Conservation (phyloP, 2,113 vertebrate species). For the Bettongia penicillata region DNA sequence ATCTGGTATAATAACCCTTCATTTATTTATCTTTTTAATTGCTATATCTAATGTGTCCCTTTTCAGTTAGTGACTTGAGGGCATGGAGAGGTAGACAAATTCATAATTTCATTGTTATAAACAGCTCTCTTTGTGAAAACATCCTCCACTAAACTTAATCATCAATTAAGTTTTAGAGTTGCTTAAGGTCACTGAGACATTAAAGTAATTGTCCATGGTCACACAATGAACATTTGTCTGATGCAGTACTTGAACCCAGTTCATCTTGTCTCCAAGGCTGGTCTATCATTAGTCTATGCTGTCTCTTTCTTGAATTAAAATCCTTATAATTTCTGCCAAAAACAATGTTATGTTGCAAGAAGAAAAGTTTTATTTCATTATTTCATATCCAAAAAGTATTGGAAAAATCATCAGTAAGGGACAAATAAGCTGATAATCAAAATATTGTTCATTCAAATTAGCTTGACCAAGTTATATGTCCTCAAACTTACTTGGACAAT, state of each 20-base stretch:
- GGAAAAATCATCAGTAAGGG: neutral
- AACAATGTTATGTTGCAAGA: neutral
- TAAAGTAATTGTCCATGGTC: neutral
- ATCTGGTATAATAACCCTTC: neutral
- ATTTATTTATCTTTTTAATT: neutral
- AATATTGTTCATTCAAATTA: slow-evolving; percentile 31
- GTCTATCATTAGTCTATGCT: neutral
- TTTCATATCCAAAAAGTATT: neutral
- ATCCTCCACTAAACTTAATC: neutral
- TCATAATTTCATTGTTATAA: neutral
- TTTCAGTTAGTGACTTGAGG: neutral
- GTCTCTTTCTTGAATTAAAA: neutral
- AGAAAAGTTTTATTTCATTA: slow-evolving; percentile 16
- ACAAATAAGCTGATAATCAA: neutral
- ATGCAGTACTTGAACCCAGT: neutral
- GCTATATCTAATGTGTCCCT: neutral
- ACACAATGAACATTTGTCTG: neutral
- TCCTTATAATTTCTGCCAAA: neutral
- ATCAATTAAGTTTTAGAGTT: neutral
- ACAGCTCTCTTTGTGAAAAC: neutral
- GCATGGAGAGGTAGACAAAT: neutral
- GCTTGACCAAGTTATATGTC: neutral
- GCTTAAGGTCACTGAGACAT: neutral
- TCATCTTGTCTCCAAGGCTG: neutral
- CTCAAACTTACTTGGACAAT: neutral